phyloP scores from a whole-genome alignment of 2,797 vertebrate species.

The Sebastolobus alascanus region DNA sequence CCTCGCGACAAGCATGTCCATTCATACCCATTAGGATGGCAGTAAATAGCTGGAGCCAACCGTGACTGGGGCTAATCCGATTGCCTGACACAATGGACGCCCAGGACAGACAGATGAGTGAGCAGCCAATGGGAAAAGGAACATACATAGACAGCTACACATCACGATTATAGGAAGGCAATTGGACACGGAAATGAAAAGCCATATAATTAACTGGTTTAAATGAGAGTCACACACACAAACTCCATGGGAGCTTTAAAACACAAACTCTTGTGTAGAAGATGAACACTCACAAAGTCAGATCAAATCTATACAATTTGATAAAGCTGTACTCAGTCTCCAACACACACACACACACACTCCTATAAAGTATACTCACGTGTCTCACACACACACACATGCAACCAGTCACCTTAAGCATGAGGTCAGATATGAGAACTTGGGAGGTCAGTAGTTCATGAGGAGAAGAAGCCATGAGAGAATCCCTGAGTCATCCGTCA shows the following conservation, averaged over 20 bases:
- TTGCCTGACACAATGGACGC: constrained; percentile 81
- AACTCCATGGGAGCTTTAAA: constrained; percentile 43
- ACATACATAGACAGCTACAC: constrained; percentile 62
- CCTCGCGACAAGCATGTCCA: constrained; percentile 68
- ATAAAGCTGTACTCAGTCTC: constrained; percentile 34
- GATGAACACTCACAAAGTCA: constrained; percentile 6
- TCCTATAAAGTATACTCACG: neutral
- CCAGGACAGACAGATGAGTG: constrained; percentile 66
- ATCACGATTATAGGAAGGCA: constrained; percentile 53
- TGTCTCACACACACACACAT: constrained; percentile 14
- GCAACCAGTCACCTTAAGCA: constrained; percentile 5
- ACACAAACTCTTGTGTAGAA: constrained; percentile 54
- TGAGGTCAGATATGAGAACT: constrained; percentile 31
- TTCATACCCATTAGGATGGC: constrained; percentile 69
- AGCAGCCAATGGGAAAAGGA: constrained; percentile 67
- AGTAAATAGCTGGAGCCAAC: constrained; percentile 72
- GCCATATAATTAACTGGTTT: constrained; percentile 69
- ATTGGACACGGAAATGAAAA: constrained; percentile 80
- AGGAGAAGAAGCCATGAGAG: constrained; percentile 30
- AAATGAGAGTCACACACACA: constrained; percentile 76
- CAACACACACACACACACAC: constrained; percentile 19
- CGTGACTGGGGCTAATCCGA: constrained; percentile 81
- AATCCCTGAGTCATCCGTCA: constrained; percentile 34
- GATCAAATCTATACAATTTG: constrained; percentile 52
- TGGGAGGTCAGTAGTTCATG: constrained; percentile 71